Evolutionary conservation across 2,888 invertebrate species (phyloP).

Genomic region (Drosophila buzzatii): DNA sequence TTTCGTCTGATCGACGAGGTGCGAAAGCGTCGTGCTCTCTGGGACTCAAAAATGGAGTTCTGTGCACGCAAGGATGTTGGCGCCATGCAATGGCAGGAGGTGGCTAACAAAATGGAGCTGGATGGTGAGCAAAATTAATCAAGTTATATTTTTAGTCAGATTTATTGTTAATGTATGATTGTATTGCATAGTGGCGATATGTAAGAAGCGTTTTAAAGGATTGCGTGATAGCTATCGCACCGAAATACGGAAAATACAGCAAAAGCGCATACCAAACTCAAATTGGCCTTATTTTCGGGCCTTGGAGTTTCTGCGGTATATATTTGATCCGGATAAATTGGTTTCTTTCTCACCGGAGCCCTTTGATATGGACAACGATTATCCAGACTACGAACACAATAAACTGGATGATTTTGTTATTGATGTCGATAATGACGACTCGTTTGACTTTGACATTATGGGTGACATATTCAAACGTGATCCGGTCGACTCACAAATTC

Average conservation of each 20-base stretch:
- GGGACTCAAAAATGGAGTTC: conserved; percentile 64
- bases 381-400: neutral
- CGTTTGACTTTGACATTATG: conserved; percentile 68
- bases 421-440: conserved; percentile 67
- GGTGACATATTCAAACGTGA: conserved; percentile 64
- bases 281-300: conserved; percentile 60
- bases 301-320: conserved; percentile 60
- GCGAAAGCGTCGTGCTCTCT: conserved; percentile 49
- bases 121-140: conserved; percentile 43
- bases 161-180: conserved; percentile 9
- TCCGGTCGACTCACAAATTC: conserved; percentile 4
- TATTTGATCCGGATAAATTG: conserved; percentile 58
- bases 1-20: conserved; percentile 62
- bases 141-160: neutral
- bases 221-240: conserved; percentile 62
- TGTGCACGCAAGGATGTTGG: conserved; percentile 44
- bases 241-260: conserved; percentile 66
- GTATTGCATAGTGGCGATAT: conserved; percentile 31
- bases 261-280: conserved; percentile 23
- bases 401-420: conserved; percentile 55
- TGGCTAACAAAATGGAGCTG: conserved; percentile 46
- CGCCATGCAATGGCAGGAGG: conserved; percentile 48
- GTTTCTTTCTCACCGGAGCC: conserved; percentile 49
- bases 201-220: conserved; percentile 67
- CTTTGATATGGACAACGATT: conserved; percentile 10